phyloP scores from a whole-genome alignment of 35 echinoderm and acorn worm genomes.

The Stichopus chloronotus region DNA sequence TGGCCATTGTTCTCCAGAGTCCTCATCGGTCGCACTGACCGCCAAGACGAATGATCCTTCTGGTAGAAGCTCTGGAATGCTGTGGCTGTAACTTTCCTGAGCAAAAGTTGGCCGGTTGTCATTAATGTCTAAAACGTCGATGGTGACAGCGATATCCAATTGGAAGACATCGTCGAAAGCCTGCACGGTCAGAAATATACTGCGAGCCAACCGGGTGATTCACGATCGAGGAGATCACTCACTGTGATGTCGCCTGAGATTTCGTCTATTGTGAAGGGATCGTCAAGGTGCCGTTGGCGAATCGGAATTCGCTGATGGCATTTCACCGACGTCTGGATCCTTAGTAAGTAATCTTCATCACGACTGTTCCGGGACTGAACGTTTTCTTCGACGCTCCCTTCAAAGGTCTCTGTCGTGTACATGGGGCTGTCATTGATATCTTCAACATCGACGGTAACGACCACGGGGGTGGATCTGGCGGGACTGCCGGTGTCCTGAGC shows the following conservation, averaged over 20 bases:
- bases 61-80: constrained; percentile 59
- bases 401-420: constrained; percentile 66
- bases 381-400: constrained; percentile 75
- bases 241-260: constrained; percentile 74
- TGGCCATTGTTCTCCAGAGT: constrained; percentile 69
- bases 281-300: constrained; percentile 19
- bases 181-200: constrained; percentile 56
- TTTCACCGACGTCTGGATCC: constrained; percentile 75
- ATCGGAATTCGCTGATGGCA: constrained; percentile 53
- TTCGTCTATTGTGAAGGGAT: constrained; percentile 67
- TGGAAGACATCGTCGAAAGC: constrained; percentile 67
- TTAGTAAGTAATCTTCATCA: constrained; percentile 76
- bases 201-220: constrained; percentile 34
- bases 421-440: constrained; percentile 90
- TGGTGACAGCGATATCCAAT: constrained; percentile 70
- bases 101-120: constrained; percentile 84
- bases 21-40: constrained; percentile 73
- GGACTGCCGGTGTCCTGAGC: constrained; percentile 79
- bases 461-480: constrained; percentile 44
- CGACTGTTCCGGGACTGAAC: constrained; percentile 59
- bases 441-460: constrained; percentile 67
- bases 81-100: constrained; percentile 15
- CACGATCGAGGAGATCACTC: constrained; percentile 67
- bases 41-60: constrained; percentile 60
- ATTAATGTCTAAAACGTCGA: constrained; percentile 85